Percentiles rank a stretch among this genome's conserved stretches.
Conservation (phyloP, 2,797 vertebrate genomes). For the Lutjanus campechanus region DNA sequence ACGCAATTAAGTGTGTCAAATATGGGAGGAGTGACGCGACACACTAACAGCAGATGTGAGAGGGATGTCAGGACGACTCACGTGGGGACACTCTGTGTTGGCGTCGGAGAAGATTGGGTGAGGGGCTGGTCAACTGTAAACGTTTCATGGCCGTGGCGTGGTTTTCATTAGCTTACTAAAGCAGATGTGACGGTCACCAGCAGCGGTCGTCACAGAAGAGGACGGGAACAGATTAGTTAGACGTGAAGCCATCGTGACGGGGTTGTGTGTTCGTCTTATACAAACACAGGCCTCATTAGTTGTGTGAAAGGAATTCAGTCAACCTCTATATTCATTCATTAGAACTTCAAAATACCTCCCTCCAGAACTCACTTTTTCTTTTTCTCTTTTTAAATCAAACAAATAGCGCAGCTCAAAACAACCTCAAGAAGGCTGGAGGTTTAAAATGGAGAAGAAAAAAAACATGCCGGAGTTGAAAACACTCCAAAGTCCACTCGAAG, state of each 20-base stretch:
- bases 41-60: conserved; percentile 61
- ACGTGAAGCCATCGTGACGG: conserved; percentile 32
- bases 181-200: conserved; percentile 66
- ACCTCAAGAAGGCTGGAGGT: too few relatives aligned
- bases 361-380: too few relatives aligned
- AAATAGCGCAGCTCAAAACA: too few relatives aligned
- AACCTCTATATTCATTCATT: conserved; percentile 5
- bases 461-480: neutral
- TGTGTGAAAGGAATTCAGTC: neutral
- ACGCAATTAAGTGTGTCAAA: conserved; percentile 43
- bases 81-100: conserved; percentile 21
- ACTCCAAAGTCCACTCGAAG: neutral
- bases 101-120: conserved; percentile 19
- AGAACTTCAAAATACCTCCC: too few relatives aligned
- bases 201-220: conserved; percentile 6
- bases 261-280: conserved; percentile 15
- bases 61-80: conserved; percentile 42
- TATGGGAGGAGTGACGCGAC: conserved; percentile 31
- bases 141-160: neutral
- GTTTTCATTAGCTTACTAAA: conserved; percentile 49
- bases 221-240: neutral
- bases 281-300: conserved; percentile 37
- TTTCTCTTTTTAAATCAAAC: too few relatives aligned
- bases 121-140: conserved; percentile 54
- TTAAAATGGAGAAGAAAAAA: neutral